Base-by-base conservation (phyloP, 2,113 vertebrate genomes). In the Podocnemis expansa region DNA sequence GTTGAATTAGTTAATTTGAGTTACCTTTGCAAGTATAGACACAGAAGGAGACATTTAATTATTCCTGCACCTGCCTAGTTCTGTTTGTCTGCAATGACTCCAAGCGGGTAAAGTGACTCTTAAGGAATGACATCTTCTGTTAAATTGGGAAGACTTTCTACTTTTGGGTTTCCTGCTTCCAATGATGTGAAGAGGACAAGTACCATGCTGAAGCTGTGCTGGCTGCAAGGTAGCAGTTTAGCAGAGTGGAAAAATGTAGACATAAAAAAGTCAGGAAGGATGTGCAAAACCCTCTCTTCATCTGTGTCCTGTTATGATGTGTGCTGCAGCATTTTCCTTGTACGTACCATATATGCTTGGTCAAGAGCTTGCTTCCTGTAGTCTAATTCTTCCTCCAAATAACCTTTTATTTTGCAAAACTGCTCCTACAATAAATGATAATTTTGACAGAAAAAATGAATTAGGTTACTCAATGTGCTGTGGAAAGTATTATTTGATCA, bases 331-430 rank as follows among this genome's bases (percentile, higher is more conserved):
- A 93, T 78, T 90, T 89, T 54, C 88, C 54, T 56, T 78, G 78
- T 93, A 97, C 97, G 80, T 97, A 99, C 99, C 99, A 99, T 98
- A 79, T 99, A 99, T 21, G 99, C 99, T 97, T 99, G 99, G 95
- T 99, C 99, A 84, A 99, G 98, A 79, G 99, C 99, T 98, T 99
- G 99, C 95, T 99, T 99, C 91, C 99, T 98, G 96, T 99, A 99
- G 98, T 99, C 99, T 85, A 99, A 95, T 92, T 99, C 99, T 96
- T 99, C 99, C 87, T 99, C 99, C 93, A 99, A 97, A 96, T 99
- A 99, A 78, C 99, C 99, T 98, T 99, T 99, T 97, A 99, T 99
- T 97, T 99, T 99, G 96, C 99, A 99, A 98, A 99, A 99, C 91
- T 99, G 99, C 83, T 99, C 99, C 99, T 99, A 91, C 3, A 97